Evolutionary conservation across 2,888 invertebrate species (phyloP).

Genomic region (Eucriotettix oculatus): DNA sequence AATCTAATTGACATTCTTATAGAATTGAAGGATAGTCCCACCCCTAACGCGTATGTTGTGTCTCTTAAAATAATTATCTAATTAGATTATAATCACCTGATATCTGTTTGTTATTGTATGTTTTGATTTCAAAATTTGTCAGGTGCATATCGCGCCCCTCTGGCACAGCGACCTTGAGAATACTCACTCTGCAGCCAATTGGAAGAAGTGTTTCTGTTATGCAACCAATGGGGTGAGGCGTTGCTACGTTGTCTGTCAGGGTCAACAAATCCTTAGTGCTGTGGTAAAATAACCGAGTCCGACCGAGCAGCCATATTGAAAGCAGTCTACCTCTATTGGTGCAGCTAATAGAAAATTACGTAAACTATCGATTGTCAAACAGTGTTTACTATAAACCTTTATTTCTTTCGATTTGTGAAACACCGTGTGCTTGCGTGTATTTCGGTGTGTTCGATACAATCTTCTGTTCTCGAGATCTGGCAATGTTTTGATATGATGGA

Average conservation of each 20-base stretch:
- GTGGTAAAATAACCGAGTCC: slow-evolving; percentile 28
- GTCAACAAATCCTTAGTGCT: slow-evolving; percentile 29
- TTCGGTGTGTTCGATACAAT: not conserved
- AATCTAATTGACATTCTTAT: no score
- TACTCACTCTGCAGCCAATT: slow-evolving; percentile 22
- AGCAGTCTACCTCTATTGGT: slow-evolving; percentile 23
- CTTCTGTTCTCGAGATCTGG: not conserved
- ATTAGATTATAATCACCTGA: no score
- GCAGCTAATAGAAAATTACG: slow-evolving; percentile 10
- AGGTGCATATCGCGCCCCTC: slow-evolving; percentile 29
- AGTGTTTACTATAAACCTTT: slow-evolving; percentile 5
- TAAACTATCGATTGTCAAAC: slow-evolving; percentile 9
- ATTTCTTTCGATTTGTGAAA: slow-evolving; percentile 1
- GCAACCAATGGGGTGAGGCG: slow-evolving; percentile 23
- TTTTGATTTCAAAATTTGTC: slow-evolving; percentile 17
- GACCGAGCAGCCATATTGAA: slow-evolving; percentile 33
- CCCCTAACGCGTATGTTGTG: no score
- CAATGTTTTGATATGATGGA: slow-evolving; percentile 12
- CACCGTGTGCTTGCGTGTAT: not conserved
- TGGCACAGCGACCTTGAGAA: slow-evolving; percentile 30
- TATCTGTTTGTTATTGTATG: no score
- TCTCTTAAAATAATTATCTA: no score
- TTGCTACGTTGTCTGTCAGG: slow-evolving; percentile 24
- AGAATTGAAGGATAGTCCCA: no score
- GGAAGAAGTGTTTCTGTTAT: slow-evolving; percentile 20